Evolutionary conservation across 2,113 vertebrate genomes (phyloP).

Genomic region (Gorilla gorilla): DNA sequence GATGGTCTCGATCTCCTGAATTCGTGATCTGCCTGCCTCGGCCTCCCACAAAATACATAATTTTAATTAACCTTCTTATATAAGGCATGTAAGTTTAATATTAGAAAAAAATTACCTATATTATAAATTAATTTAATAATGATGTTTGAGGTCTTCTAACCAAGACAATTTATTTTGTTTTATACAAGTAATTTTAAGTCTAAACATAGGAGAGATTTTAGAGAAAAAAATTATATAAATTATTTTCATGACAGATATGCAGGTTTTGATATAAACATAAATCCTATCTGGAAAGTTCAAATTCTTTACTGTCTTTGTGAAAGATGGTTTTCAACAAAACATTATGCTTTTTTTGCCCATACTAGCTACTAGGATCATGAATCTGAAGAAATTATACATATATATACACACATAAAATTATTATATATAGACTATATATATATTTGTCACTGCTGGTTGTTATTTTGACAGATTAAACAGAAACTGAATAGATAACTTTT

Average conservation of each 20-base stretch:
- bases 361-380: not conserved
- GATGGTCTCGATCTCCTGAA: no score
- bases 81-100: not conserved
- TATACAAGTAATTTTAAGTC: not conserved
- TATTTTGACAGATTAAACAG: conserved; percentile 42
- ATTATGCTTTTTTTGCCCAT: not conserved
- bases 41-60: not conserved
- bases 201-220: not conserved
- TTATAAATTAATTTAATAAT: not conserved
- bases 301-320: not conserved
- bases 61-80: not conserved
- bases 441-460: not conserved
- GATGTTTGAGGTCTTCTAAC: not conserved
- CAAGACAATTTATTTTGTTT: not conserved
- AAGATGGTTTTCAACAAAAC: not conserved
- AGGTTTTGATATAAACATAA: not conserved
- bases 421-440: not conserved
- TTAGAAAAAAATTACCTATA: not conserved
- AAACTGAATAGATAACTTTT: conserved; percentile 5
- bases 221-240: not conserved
- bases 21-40: no score
- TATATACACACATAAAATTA: not conserved
- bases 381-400: conserved; percentile 28
- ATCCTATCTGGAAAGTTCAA: not conserved
- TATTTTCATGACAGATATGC: not conserved